Percentiles rank a stretch among this genome's conserved stretches.
phyloP scores from a whole-genome alignment of 2,888 invertebrate species.

The Margaritifera margaritifera region DNA sequence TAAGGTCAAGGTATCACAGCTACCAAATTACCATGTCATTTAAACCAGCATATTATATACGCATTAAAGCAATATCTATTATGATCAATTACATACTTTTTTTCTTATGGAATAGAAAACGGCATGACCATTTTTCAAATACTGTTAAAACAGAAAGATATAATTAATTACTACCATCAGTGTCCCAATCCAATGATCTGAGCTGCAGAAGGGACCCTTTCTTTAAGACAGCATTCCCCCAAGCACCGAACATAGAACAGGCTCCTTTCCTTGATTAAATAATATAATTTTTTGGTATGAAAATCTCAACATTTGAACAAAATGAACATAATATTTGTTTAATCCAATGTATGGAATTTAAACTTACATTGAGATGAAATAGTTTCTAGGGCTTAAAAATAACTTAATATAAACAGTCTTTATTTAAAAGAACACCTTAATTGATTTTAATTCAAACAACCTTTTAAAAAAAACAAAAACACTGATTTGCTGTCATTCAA shows the following conservation, averaged over 20 bases:
- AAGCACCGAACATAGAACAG: constrained; percentile 57
- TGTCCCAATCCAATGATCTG: constrained; percentile 55
- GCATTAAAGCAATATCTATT: no score
- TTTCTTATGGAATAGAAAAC: no score
- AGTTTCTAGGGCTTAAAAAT: neutral
- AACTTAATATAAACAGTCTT: no score
- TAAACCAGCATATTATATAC: no score
- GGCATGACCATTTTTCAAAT: no score
- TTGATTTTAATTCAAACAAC: no score
- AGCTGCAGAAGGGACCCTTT: constrained; percentile 51
- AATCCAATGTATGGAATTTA: neutral
- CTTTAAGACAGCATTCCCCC: constrained; percentile 45
- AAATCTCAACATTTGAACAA: neutral
- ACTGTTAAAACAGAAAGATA: neutral
- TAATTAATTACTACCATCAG: constrained; percentile 41
- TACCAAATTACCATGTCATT: no score
- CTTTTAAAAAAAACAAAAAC: no score
- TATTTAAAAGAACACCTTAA: no score
- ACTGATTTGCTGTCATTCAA: no score
- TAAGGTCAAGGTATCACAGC: no score
- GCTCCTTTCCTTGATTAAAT: constrained; percentile 44
- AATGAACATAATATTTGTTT: neutral
- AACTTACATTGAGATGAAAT: neutral
- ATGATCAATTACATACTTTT: no score
- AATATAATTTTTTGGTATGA: neutral